Conservation (phyloP, 2,113 vertebrate genomes). For the Scortum barcoo region DNA sequence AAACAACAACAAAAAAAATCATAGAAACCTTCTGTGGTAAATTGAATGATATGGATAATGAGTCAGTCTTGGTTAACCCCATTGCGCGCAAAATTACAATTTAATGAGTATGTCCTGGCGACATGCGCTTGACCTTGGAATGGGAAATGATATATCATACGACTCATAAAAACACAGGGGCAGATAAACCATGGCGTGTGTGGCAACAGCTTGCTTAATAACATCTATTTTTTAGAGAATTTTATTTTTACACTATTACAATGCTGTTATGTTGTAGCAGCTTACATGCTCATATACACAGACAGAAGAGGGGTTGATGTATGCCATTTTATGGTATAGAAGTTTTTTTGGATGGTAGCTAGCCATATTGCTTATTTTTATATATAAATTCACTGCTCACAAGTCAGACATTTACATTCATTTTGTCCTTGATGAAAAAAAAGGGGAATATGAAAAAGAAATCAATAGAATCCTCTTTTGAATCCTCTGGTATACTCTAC, state of each 20-base stretch:
- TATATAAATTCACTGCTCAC: background rate
- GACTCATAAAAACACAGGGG: constrained; percentile 15
- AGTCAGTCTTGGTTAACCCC: constrained; percentile 30
- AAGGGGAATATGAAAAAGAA: too few relatives aligned
- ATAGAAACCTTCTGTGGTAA: constrained; percentile 13
- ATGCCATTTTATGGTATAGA: background rate
- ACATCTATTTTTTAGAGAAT: background rate
- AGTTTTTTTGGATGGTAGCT: background rate
- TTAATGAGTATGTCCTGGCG: constrained; percentile 27
- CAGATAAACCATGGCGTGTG: background rate
- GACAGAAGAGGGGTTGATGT: background rate
- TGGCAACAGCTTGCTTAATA: background rate
- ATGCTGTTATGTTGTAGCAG: background rate
- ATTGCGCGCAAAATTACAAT: constrained; percentile 31
- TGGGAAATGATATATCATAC: background rate
- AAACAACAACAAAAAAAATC: background rate
- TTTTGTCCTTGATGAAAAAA: too few relatives aligned
- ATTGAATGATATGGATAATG: constrained; percentile 25
- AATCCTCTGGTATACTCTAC: background rate
- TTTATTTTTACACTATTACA: too few relatives aligned
- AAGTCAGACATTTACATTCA: background rate
- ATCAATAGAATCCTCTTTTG: too few relatives aligned
- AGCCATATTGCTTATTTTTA: background rate
- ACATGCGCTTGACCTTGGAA: constrained; percentile 31
- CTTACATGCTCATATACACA: background rate